These are phyloP conservation scores for Pomatorhinus ruficollis DNA, from an alignment of 2,113 vertebrate genomes.

Conservation along the genomic window DNA sequence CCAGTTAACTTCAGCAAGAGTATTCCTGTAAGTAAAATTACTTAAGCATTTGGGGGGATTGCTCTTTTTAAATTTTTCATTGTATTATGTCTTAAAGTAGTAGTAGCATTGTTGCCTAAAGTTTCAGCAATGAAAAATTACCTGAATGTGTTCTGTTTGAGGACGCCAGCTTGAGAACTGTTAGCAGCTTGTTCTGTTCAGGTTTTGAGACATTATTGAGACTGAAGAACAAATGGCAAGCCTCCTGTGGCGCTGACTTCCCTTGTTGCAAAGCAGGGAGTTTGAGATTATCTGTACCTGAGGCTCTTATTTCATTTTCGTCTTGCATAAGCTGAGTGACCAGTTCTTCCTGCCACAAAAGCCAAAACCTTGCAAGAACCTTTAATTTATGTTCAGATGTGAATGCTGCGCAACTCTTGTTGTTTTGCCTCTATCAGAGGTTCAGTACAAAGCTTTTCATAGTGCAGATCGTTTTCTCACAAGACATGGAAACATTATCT, in stretches of 20 bases:
- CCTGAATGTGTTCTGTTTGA: not conserved
- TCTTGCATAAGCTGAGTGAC: not conserved
- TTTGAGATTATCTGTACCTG: not conserved
- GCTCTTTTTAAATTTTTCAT: not conserved
- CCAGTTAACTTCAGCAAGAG: not conserved
- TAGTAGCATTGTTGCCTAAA: not conserved
- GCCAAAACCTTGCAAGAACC: not conserved
- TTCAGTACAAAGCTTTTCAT: not conserved
- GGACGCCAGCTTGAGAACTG: not conserved
- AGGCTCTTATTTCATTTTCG: not conserved
- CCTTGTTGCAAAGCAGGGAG: not conserved
- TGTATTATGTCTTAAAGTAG: not conserved
- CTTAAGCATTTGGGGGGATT: not conserved
- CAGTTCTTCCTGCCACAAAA: slow-evolving; percentile 20
- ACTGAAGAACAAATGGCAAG: not conserved
- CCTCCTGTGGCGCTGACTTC: not conserved
- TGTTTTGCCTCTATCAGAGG: not conserved
- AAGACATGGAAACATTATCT: not conserved
- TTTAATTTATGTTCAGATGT: not conserved
- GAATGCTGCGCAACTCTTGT: not conserved
- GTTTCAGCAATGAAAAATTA: not conserved
- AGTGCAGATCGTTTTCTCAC: not conserved
- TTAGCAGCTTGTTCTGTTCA: not conserved
- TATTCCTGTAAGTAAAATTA: not conserved
- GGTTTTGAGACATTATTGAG: not conserved